Percentiles rank a stretch among this genome's conserved stretches.
These are phyloP conservation scores for Guaruba guarouba DNA, from an alignment of 2,113 vertebrate genomes.

Conservation along the genomic window DNA sequence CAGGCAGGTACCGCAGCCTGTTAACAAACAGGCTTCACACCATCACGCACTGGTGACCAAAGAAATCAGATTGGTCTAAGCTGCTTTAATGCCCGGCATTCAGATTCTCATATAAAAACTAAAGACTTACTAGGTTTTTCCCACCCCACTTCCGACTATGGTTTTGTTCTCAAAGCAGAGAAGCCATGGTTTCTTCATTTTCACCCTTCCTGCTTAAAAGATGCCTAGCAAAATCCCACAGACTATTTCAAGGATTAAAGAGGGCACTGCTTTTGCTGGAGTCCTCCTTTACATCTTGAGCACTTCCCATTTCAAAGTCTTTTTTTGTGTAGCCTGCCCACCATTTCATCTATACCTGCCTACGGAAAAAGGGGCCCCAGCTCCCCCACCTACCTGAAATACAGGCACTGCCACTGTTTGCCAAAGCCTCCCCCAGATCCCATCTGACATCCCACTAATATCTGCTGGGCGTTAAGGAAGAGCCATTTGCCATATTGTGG, in stretches of 20 bases:
- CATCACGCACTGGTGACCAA: neutral
- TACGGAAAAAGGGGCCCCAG: accelerated
- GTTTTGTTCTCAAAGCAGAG: neutral
- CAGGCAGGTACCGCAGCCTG: neutral
- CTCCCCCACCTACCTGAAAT: neutral
- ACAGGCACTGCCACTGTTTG: neutral
- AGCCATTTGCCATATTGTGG: neutral
- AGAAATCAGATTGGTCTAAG: neutral
- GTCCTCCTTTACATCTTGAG: neutral
- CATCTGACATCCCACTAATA: neutral
- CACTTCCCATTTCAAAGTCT: neutral
- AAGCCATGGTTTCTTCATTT: neutral
- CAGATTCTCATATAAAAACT: neutral
- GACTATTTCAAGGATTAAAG: neutral
- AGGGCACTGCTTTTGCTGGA: neutral
- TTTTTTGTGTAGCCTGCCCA: neutral
- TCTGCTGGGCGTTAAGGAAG: neutral
- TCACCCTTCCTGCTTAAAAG: neutral
- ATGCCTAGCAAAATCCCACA: neutral
- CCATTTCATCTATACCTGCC: neutral
- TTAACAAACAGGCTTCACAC: neutral
- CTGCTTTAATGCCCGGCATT: neutral
- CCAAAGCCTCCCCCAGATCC: neutral
- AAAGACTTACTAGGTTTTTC: neutral
- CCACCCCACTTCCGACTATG: neutral